These are phyloP conservation scores for Brachyrhaphis roseni DNA, from an alignment of 2,797 vertebrate genomes.

Conservation along the genomic window DNA sequence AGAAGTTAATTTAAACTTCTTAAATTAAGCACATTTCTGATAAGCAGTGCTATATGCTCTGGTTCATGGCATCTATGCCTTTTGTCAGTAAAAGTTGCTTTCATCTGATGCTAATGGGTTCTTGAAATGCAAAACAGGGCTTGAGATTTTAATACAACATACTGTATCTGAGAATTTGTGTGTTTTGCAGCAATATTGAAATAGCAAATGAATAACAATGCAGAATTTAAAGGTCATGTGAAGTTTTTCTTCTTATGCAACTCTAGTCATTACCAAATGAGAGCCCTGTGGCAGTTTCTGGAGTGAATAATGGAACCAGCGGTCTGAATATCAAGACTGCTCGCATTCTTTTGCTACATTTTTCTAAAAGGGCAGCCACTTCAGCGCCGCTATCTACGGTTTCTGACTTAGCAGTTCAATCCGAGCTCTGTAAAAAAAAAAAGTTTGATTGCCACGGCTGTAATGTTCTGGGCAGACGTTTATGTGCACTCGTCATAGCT, in stretches of 20 bases:
- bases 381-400: slow-evolving; percentile 27
- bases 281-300: slow-evolving; percentile 41
- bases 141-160: background rate
- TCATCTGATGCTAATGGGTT: slow-evolving; percentile 9
- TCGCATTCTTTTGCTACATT: slow-evolving; percentile 51
- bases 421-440: slow-evolving; percentile 19
- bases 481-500: background rate
- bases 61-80: background rate
- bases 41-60: slow-evolving; percentile 9
- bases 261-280: slow-evolving; percentile 45
- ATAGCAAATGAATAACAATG: slow-evolving; percentile 22
- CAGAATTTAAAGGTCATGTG: slow-evolving; percentile 55
- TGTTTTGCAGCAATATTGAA: slow-evolving; percentile 10
- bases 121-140: background rate
- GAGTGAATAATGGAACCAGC: slow-evolving; percentile 50
- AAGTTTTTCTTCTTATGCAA: slow-evolving; percentile 28
- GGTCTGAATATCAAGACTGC: slow-evolving; percentile 47
- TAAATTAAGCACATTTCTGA: slow-evolving; percentile 7
- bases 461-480: slow-evolving; percentile 1
- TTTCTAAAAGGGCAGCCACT: slow-evolving; percentile 58
- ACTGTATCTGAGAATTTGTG: background rate
- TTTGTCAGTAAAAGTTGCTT: background rate
- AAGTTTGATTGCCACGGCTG: slow-evolving; percentile 5
- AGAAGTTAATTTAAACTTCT: slow-evolving; percentile 29
- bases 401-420: slow-evolving; percentile 25